Evolutionary conservation across 2,113 vertebrate genomes (phyloP).

Genomic region (Rhea pennata): DNA sequence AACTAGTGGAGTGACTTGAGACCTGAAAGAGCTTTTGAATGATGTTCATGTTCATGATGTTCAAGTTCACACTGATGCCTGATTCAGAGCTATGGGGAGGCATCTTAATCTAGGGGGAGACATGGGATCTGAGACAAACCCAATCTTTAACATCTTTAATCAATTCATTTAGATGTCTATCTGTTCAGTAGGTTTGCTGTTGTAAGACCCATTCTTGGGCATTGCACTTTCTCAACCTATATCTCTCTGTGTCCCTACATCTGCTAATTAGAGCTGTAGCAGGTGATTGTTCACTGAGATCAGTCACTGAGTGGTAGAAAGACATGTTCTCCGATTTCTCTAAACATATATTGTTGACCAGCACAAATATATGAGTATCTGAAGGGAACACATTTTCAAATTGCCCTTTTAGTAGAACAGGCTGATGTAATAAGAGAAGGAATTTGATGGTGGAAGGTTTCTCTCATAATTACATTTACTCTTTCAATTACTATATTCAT

Average conservation of each 20-base stretch:
- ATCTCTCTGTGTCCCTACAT: background rate
- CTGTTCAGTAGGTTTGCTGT: background rate
- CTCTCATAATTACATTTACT: constrained; percentile 52
- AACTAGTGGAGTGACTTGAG: rapidly evolving
- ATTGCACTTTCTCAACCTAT: background rate
- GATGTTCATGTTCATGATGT: too few species aligned
- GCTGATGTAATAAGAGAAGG: background rate
- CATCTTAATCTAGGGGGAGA: too few species aligned
- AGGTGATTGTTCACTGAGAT: background rate
- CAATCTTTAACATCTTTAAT: too few species aligned
- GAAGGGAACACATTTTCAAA: background rate
- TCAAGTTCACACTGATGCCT: background rate
- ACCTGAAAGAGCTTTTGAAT: background rate
- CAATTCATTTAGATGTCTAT: background rate
- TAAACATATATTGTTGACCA: background rate
- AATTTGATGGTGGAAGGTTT: background rate
- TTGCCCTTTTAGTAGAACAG: background rate
- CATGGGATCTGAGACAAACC: background rate
- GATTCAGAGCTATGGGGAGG: background rate
- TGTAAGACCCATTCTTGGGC: background rate
- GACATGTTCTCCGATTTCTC: background rate
- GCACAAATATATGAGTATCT: background rate
- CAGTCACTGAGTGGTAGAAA: background rate
- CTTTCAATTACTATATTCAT: constrained; percentile 46
- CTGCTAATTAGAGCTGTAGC: background rate